These are phyloP conservation scores for Serripes groenlandicus DNA, from an alignment of 2,888 invertebrate species.

Conservation along the genomic window DNA sequence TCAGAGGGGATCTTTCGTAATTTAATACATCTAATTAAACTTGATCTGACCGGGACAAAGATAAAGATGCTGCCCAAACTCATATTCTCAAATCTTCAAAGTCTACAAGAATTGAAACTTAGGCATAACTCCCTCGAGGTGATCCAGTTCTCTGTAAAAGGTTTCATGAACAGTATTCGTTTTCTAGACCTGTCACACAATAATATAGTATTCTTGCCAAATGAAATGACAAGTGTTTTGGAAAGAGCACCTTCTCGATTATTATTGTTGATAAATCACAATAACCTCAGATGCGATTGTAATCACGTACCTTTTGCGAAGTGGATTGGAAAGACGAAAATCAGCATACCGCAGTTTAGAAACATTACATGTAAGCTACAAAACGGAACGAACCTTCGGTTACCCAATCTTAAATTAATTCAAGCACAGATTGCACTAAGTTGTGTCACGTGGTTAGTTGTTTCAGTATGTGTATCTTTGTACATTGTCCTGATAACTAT, in stretches of 20 bases:
- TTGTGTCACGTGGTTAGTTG: conserved; percentile 34
- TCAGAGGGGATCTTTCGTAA: conserved; percentile 26
- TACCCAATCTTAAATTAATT: conserved; percentile 7
- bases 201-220: conserved; percentile 25
- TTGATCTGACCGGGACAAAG: conserved; percentile 25
- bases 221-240: conserved; percentile 6
- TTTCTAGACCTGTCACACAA: conserved; percentile 39
- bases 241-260: conserved; percentile 13
- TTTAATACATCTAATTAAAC: not conserved
- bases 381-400: conserved; percentile 2
- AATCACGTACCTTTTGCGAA: conserved; percentile 10
- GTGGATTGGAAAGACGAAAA: conserved; percentile 32
- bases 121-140: conserved; percentile 27
- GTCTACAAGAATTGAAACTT: conserved; percentile 12
- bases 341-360: conserved; percentile 1
- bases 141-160: conserved; percentile 17
- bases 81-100: conserved; percentile 21
- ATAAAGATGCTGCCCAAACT: conserved; percentile 34
- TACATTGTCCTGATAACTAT: conserved; percentile 20
- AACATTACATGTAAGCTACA: conserved; percentile 5
- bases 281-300: conserved; percentile 33
- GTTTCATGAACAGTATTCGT: conserved; percentile 7
- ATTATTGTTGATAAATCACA: conserved; percentile 7
- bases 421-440: conserved; percentile 14
- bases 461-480: conserved; percentile 26